Evolutionary conservation across 53 echinoderm and acorn worm genomes (phyloP).

Genomic region (Echinarachnius parma): DNA sequence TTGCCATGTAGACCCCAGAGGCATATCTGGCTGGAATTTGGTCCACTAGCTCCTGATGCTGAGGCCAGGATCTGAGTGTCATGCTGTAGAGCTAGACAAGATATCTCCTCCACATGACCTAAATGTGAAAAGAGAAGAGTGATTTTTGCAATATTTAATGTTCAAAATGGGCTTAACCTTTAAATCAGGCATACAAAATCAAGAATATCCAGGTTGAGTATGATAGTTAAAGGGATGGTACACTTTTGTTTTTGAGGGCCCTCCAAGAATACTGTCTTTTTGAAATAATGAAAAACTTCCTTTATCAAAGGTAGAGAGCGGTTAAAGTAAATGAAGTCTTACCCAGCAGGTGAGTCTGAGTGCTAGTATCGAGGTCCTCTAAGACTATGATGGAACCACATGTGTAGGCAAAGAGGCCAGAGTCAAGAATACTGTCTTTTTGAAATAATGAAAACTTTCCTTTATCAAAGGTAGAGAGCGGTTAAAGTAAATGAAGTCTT

Average conservation of each 20-base stretch:
- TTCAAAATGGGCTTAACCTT: no score
- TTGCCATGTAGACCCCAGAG: slow-evolving; percentile 88
- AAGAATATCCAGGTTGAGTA: no score
- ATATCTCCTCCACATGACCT: slow-evolving; percentile 97
- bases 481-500: background rate
- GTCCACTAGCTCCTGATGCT: slow-evolving; percentile 86
- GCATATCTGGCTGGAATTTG: slow-evolving; percentile 87
- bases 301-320: no score
- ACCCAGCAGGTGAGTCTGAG: slow-evolving; percentile 90
- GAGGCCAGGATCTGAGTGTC: slow-evolving; percentile 90
- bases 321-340: background rate
- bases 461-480: no score
- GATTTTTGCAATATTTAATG: background rate
- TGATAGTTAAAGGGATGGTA: no score
- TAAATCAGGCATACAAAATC: no score
- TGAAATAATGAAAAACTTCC: no score
- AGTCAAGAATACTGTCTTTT: slow-evolving; percentile 83
- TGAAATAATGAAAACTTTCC: no score
- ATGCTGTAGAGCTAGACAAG: slow-evolving; percentile 80
- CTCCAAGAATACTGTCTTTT: no score
- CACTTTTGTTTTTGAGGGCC: no score
- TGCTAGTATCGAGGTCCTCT: slow-evolving; percentile 79
- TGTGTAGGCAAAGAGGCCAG: slow-evolving; percentile 93
- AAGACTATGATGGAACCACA: slow-evolving; percentile 80
- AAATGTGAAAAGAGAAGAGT: background rate